Evolutionary conservation across 53 echinoderm and acorn worm species (phyloP), one percentile per base, ranked within the genome.

Genomic region (Echinarachnius parma): DNA sequence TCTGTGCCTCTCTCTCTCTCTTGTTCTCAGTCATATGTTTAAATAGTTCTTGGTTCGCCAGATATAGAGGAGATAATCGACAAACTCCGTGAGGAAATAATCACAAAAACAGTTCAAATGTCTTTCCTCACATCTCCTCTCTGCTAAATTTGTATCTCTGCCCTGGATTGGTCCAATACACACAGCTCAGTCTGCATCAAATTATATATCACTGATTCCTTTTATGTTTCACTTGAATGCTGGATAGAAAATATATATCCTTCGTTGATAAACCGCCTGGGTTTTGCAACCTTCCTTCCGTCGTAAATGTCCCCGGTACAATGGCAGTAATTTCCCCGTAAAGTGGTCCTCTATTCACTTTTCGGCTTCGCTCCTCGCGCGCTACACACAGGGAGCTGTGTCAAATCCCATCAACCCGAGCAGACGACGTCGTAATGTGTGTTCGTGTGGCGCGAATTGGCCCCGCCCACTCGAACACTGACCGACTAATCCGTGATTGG

Each of bases 401-500:
- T 68, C 53, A 68, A 52, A 49, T 68, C 68, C 28, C 68, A 34
- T 68, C 68, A 68, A 53, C 20, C 7, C 19, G 29, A 68, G 68
- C 68, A 68, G 68, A 68, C 49, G 68, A 65, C 11, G n/a, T 50
- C 39, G 7, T 39, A 13, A 39, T 39, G 7, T 72, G 31, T 72
- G 55, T 42, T 72, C 5, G 28, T 55, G n/a, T n/a, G n/a, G 74
- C 35, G 57, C 34, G 18, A 55, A 72, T n/a, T n/a, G n/a, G 55
- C 55, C 57, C 34, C 74, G 55, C 55, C 74, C 74, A 54, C 34
- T 21, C 2, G 54, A 9, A 25, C 57, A 39, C 50, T 57, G 44
- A 57, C 57, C 74, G 57, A 36, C 57, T 72, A 72, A 72, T 72
- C 74, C 74, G 74, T 72, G 74, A 72, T 72, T 72, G 74, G 74